phyloP scores from a whole-genome alignment of 2,888 invertebrate species.

The Alloplasta piceator region DNA sequence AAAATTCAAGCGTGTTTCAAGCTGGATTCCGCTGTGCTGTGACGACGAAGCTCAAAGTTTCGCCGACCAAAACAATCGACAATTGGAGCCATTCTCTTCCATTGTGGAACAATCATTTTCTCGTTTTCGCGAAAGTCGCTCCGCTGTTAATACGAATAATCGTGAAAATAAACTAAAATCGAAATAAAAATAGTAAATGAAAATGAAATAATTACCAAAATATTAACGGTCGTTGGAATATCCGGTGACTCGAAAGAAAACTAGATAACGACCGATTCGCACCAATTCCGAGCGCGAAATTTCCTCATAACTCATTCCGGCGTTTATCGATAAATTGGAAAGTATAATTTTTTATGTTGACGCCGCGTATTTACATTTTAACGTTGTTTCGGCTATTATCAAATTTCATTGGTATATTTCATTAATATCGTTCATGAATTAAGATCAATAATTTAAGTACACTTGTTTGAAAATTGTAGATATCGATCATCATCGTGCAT shows the following conservation, averaged over 20 bases:
- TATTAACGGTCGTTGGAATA: constrained; percentile 27
- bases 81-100: constrained; percentile 78
- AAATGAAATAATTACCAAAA: constrained; percentile 18
- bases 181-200: neutral
- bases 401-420: neutral
- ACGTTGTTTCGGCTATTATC: constrained; percentile 48
- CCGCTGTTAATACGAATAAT: neutral
- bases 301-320: constrained; percentile 47
- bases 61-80: constrained; percentile 77
- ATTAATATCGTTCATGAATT: neutral
- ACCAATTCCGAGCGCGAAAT: constrained; percentile 56
- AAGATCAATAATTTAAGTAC: neutral
- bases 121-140: constrained; percentile 21
- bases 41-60: constrained; percentile 75
- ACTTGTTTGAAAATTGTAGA: neutral
- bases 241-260: constrained; percentile 45
- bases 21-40: constrained; percentile 31
- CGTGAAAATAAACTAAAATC: neutral
- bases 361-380: constrained; percentile 44
- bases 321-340: constrained; percentile 28
- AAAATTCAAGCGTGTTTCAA: constrained; percentile 55
- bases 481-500: too few relatives aligned
- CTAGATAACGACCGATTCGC: constrained; percentile 59
- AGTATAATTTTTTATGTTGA: constrained; percentile 25
- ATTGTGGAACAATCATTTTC: constrained; percentile 75